Evolutionary conservation across 35 echinoderm and acorn worm genomes (phyloP).

Genomic region (Strongylocentrotus purpuratus): DNA sequence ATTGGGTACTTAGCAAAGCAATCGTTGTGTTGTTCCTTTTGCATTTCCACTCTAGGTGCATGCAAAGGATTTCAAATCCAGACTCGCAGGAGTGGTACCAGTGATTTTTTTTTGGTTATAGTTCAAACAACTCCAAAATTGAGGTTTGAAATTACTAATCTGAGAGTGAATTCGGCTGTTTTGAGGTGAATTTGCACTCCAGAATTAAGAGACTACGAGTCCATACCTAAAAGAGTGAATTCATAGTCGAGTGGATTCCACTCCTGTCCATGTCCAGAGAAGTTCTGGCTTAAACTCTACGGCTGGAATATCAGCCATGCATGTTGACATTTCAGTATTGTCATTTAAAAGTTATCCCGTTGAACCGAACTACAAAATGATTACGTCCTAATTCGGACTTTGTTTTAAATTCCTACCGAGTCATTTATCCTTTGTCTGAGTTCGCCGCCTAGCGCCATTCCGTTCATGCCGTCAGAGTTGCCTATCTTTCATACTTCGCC

Average conservation of each 20-base stretch:
- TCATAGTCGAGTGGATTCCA: too few species aligned
- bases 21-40: background rate
- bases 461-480: background rate
- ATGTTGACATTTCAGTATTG: background rate
- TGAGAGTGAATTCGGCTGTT: too few species aligned
- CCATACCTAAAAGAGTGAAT: too few species aligned
- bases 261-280: too few species aligned
- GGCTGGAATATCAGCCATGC: background rate
- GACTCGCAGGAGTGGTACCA: too few species aligned
- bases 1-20: background rate
- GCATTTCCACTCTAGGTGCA: background rate
- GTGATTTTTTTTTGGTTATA: too few species aligned
- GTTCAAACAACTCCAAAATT: too few species aligned
- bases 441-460: background rate
- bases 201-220: too few species aligned
- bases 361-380: background rate
- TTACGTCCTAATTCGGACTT: constrained; percentile 9
- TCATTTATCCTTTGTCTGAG: constrained; percentile 17
- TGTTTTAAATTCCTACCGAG: background rate
- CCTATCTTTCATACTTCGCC: background rate
- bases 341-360: background rate
- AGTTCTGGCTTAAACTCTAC: too few species aligned
- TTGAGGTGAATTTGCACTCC: too few species aligned
- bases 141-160: too few species aligned
- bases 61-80: too few species aligned